Evolutionary conservation across 2,888 invertebrate genomes (phyloP).

Genomic region (Caenorhabditis sp.): DNA sequence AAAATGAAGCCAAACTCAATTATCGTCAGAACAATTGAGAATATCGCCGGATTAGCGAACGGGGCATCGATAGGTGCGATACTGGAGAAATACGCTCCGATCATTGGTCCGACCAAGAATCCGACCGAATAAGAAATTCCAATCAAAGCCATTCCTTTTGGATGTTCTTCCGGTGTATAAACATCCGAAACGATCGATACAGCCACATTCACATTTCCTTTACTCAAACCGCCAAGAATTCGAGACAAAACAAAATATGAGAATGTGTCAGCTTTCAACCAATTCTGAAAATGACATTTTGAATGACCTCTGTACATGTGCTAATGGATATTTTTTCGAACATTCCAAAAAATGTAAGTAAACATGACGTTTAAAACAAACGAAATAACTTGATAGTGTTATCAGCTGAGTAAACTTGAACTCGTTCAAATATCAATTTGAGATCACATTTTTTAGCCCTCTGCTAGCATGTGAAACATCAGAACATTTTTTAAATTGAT

Average conservation of each 20-base stretch:
- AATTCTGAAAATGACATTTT: conserved; percentile 77
- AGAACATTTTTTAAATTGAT: too few species aligned
- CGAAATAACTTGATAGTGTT: not conserved
- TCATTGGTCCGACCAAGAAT: conserved; percentile 93
- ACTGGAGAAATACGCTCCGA: conserved; percentile 85
- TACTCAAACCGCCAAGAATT: conserved; percentile 91
- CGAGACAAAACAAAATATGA: conserved; percentile 88
- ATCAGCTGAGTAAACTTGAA: not conserved
- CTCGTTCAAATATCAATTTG: not conserved
- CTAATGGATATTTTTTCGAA: not conserved
- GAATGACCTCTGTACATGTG: not conserved
- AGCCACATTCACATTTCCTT: conserved; percentile 92
- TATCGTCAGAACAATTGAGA: conserved; percentile 76
- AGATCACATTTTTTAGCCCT: not conserved
- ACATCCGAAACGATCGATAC: conserved; percentile 95
- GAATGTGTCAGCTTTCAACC: conserved; percentile 88
- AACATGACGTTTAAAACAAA: not conserved
- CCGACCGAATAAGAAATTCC: conserved; percentile 96
- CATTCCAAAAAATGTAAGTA: not conserved
- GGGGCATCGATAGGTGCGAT: conserved; percentile 47
- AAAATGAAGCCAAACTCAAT: conserved; percentile 82
- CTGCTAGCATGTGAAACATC: too few species aligned
- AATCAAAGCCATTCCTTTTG: conserved; percentile 94
- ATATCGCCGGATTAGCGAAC: conserved; percentile 24
- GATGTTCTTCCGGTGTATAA: conserved; percentile 83